A percentile compares a stretch with the other conserved stretches of the same genome.
These are phyloP conservation scores for Melierax canorus DNA, from an alignment of 2,113 vertebrate genomes.

Conservation along the genomic window DNA sequence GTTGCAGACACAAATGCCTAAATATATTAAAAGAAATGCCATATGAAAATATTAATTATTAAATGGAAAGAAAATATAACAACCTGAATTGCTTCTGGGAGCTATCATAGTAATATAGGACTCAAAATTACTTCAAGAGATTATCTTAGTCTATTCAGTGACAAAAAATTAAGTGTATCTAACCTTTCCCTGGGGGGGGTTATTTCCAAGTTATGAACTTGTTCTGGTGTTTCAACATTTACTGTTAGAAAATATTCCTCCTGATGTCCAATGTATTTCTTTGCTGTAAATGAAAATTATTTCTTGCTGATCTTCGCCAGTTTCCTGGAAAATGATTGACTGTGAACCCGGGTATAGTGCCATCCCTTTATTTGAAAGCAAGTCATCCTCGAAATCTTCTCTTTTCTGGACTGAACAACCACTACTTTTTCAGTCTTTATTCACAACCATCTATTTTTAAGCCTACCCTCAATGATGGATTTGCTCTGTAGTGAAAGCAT, in stretches of 20 bases:
- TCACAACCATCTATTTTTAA: neutral
- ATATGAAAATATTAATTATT: neutral
- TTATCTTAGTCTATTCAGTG: neutral
- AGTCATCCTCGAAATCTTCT: neutral
- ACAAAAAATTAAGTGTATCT: neutral
- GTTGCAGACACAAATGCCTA: neutral
- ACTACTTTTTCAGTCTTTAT: neutral
- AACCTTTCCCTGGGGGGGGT: neutral
- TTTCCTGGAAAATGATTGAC: neutral
- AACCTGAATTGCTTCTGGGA: neutral
- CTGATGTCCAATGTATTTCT: rapidly evolving
- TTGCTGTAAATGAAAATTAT: neutral
- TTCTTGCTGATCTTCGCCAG: neutral
- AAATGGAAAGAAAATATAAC: neutral
- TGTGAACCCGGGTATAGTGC: neutral
- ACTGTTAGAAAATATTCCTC: neutral
- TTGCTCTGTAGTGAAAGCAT: neutral
- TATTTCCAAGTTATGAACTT: neutral
- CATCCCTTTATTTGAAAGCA: neutral
- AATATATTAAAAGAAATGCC: neutral
- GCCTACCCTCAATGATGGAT: neutral
- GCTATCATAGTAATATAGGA: neutral
- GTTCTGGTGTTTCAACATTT: neutral
- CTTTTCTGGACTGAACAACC: neutral
- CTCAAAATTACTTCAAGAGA: neutral